phyloP scores from a whole-genome alignment of 2,113 vertebrate species.

The Hippocampus barbouri region DNA sequence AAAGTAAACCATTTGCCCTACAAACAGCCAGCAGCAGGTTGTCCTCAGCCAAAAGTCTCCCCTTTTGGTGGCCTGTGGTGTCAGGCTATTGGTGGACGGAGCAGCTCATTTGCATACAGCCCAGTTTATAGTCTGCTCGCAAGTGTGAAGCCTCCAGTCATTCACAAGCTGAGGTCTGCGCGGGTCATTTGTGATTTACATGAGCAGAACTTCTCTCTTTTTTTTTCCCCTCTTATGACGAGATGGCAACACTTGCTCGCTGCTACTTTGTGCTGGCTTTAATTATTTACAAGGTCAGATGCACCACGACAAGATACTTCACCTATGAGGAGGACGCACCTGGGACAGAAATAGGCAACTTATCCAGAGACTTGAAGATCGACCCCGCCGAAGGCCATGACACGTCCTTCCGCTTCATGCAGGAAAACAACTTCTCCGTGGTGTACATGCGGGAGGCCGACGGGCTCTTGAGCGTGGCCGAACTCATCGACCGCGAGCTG shows the following conservation, averaged over 20 bases:
- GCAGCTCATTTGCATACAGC: constrained; percentile 61
- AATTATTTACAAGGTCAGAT: constrained; percentile 20
- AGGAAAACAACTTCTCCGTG: constrained; percentile 62
- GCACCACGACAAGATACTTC: constrained; percentile 64
- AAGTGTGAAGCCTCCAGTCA: constrained; percentile 23
- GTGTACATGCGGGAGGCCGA: constrained; percentile 67
- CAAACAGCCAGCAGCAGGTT: constrained; percentile 33
- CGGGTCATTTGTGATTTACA: constrained; percentile 29
- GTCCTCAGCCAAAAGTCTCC: constrained; percentile 41
- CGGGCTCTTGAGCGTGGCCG: constrained; percentile 69
- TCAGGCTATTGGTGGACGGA: constrained; percentile 65
- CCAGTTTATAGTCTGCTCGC: constrained; percentile 50
- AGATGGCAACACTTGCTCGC: constrained; percentile 10
- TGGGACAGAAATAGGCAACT: constrained; percentile 63
- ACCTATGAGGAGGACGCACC: constrained; percentile 65
- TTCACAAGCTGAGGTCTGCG: constrained; percentile 12
- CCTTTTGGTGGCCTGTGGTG: constrained; percentile 55
- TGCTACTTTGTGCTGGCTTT: constrained; percentile 32
- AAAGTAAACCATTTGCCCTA: constrained; percentile 54
- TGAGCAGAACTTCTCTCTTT: background rate
- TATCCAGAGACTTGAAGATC: constrained; percentile 63
- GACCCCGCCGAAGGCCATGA: constrained; percentile 51
- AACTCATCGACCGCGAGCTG: constrained; percentile 68
- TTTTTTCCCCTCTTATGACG: constrained; percentile 21
- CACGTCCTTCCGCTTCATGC: constrained; percentile 67